phyloP scores from a whole-genome alignment of 2,888 invertebrate genomes.

The Lithodes maja region DNA sequence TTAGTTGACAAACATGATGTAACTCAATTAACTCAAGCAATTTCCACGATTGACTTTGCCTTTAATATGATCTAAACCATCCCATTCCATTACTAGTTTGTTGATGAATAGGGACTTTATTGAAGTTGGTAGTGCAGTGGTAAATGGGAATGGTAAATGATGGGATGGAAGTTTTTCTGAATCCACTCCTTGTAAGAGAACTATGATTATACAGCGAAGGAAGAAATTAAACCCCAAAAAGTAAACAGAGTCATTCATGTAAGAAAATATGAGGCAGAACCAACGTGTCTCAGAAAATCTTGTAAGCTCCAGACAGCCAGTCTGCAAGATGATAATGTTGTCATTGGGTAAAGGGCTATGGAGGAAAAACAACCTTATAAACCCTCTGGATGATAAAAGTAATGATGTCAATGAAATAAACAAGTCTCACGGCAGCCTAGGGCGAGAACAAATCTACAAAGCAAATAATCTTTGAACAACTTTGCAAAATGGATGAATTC shows the following conservation, averaged over 20 bases:
- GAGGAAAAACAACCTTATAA: neutral
- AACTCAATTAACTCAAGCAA: no score
- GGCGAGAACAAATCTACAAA: neutral
- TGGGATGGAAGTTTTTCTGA: neutral
- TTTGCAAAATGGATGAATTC: slow-evolving; percentile 19
- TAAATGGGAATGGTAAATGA: neutral
- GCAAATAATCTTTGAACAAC: slow-evolving; percentile 14
- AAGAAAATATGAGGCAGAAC: neutral
- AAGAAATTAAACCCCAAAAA: neutral
- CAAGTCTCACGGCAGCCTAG: neutral
- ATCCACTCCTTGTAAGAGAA: neutral
- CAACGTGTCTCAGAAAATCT: neutral
- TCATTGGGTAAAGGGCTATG: neutral
- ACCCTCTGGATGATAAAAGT: neutral
- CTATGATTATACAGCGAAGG: neutral
- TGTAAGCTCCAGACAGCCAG: no score
- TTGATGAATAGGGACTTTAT: no score
- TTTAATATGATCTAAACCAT: no score
- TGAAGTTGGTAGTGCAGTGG: neutral
- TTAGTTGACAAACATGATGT: no score
- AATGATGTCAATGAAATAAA: neutral
- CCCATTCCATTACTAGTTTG: no score
- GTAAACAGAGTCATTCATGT: neutral
- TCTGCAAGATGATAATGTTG: no score
- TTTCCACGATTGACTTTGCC: no score